Evolutionary conservation across 92 coral and sea anemone species (phyloP).

Genomic region (Epizoanthus illoricatus): DNA sequence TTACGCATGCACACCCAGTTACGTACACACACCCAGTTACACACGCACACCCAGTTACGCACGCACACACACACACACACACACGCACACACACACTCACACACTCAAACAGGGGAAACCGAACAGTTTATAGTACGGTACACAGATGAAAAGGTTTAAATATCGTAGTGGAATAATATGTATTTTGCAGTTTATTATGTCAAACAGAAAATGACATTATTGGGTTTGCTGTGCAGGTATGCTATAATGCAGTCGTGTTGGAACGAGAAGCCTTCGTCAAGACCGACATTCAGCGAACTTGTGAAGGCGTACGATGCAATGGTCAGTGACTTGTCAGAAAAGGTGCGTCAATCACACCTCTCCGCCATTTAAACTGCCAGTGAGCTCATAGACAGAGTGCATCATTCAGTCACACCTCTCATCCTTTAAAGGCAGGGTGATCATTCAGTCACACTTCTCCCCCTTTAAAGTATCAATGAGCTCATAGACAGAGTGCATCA

Average conservation of each 20-base stretch:
- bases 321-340: slow-evolving; percentile 70
- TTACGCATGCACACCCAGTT: too few relatives aligned
- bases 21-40: too few relatives aligned
- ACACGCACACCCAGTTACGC: too few relatives aligned
- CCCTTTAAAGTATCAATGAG: neutral
- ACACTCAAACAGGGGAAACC: too few relatives aligned
- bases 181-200: too few relatives aligned
- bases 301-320: slow-evolving; percentile 82
- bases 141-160: too few relatives aligned
- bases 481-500: neutral
- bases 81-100: too few relatives aligned
- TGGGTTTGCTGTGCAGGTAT: slow-evolving; percentile 49
- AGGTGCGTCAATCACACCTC: slow-evolving; percentile 47
- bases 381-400: too few relatives aligned
- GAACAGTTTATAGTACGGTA: too few relatives aligned
- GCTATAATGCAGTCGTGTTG: slow-evolving; percentile 84
- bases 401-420: neutral
- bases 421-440: neutral
- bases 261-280: slow-evolving; percentile 77
- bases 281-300: slow-evolving; percentile 83
- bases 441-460: neutral
- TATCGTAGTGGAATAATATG: too few relatives aligned
- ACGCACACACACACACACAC: too few relatives aligned
- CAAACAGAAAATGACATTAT: too few relatives aligned
- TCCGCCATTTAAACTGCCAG: neutral